Evolutionary conservation across 2,113 vertebrate species (phyloP).

Genomic region (Sorex fumeus): DNA sequence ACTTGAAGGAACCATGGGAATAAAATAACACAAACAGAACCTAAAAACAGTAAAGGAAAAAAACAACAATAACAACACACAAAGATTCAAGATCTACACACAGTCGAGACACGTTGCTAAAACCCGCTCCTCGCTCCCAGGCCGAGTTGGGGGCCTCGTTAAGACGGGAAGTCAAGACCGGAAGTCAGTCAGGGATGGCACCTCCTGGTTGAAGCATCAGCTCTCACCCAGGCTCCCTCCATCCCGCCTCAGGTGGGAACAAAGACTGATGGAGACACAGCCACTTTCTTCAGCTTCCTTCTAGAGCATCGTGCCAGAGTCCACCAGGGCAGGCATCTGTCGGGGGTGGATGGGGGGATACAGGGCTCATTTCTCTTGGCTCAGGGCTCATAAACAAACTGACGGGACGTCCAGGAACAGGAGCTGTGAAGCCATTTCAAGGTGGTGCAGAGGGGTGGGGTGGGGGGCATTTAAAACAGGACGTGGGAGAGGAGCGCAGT

Average conservation of each 20-base stretch:
- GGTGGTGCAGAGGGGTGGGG: conserved; percentile 57
- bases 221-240: background rate
- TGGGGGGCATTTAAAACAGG: conserved; percentile 56
- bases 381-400: conserved; percentile 70
- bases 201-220: background rate
- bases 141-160: conserved; percentile 31
- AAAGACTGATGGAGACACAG: background rate
- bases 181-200: background rate
- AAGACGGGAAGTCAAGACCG: conserved; percentile 38
- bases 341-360: background rate
- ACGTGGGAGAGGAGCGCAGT: conserved; percentile 52
- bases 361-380: conserved; percentile 69
- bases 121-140: conserved; percentile 5
- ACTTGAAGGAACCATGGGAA: conserved; percentile 56
- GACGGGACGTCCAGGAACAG: conserved; percentile 72
- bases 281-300: conserved; percentile 32
- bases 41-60: conserved; percentile 69
- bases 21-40: conserved; percentile 69
- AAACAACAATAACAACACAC: background rate
- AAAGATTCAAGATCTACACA: conserved; percentile 67
- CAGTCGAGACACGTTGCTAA: conserved; percentile 60
- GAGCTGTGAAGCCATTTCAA: conserved; percentile 63
- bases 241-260: conserved; percentile 6
- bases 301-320: background rate
- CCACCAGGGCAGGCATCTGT: background rate